These are phyloP conservation scores for Eriosoma lanigerum DNA, from an alignment of 1,140 invertebrate species.

Conservation along the genomic window DNA sequence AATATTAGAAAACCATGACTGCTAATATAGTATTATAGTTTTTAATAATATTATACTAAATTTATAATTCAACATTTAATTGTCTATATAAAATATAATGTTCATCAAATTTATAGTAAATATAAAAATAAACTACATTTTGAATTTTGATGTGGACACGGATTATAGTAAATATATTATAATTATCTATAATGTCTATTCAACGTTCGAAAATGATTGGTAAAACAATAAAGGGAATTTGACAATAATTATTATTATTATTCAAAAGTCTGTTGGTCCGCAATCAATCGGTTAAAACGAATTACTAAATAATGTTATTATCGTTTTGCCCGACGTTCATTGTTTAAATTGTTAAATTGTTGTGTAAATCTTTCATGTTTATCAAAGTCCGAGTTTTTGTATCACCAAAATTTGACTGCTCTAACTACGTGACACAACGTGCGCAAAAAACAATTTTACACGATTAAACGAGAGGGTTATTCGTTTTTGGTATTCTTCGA, in stretches of 20 bases:
- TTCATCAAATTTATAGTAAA: too few relatives aligned
- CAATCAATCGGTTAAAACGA: background rate
- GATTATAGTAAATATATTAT: background rate
- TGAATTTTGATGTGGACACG: too few relatives aligned
- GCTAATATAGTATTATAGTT: too few relatives aligned
- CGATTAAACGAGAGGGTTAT: background rate
- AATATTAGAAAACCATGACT: too few relatives aligned
- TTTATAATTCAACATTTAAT: too few relatives aligned
- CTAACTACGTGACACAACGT: too few relatives aligned
- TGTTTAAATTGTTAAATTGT: background rate
- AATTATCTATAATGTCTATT: background rate
- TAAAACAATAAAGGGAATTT: background rate
- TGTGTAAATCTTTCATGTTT: background rate
- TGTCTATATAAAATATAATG: too few relatives aligned
- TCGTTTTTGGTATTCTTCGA: conserved; percentile 11
- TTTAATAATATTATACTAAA: too few relatives aligned
- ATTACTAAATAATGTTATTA: background rate
- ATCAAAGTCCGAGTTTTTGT: conserved; percentile 18
- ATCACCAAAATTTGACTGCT: background rate
- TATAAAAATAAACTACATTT: too few relatives aligned
- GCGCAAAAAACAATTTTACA: conserved; percentile 5
- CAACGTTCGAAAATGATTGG: background rate
- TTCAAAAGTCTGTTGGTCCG: background rate
- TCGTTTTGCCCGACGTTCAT: background rate
- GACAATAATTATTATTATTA: conserved; percentile 19